Evolutionary conservation across 2,888 invertebrate genomes (phyloP).

Genomic region (Eristalis pertinax): DNA sequence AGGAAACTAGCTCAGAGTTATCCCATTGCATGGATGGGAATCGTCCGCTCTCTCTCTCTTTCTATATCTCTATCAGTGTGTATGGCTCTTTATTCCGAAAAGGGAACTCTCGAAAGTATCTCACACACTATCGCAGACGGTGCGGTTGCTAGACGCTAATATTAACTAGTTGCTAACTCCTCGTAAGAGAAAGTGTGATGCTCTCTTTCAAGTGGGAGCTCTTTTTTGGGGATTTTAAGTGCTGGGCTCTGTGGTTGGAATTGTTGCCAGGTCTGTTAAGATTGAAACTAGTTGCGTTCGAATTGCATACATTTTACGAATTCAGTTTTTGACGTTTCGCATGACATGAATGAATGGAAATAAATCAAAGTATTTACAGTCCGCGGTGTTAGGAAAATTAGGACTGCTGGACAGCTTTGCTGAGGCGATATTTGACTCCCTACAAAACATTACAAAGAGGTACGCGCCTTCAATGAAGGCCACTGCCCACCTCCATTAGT

Average conservation of each 20-base stretch:
- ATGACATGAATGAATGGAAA: too few species aligned
- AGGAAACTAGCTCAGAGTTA: conserved; percentile 55
- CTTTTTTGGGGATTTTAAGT: background rate
- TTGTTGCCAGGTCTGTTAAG: background rate
- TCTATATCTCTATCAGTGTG: background rate
- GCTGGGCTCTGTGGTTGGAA: background rate
- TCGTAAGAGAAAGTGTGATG: conserved; percentile 30
- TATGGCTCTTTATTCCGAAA: conserved; percentile 67
- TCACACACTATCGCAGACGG: background rate
- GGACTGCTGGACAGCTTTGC: too few species aligned
- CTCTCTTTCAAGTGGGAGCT: conserved; percentile 31
- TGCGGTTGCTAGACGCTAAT: conserved; percentile 1
- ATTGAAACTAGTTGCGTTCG: background rate
- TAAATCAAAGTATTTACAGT: too few species aligned
- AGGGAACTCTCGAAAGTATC: conserved; percentile 8
- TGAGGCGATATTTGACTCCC: too few species aligned
- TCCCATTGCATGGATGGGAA: conserved; percentile 38
- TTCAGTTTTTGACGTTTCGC: too few species aligned
- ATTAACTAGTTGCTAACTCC: conserved; percentile 63
- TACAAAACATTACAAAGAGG: too few species aligned
- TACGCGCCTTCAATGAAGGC: too few species aligned
- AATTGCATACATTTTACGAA: too few species aligned
- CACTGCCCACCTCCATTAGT: too few species aligned
- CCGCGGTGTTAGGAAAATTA: too few species aligned
- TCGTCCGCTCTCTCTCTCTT: background rate